Evolutionary conservation across 92 coral and sea anemone genomes (phyloP), one percentile per base, ranked within the genome.

Genomic region (Porites cylindrica): DNA sequence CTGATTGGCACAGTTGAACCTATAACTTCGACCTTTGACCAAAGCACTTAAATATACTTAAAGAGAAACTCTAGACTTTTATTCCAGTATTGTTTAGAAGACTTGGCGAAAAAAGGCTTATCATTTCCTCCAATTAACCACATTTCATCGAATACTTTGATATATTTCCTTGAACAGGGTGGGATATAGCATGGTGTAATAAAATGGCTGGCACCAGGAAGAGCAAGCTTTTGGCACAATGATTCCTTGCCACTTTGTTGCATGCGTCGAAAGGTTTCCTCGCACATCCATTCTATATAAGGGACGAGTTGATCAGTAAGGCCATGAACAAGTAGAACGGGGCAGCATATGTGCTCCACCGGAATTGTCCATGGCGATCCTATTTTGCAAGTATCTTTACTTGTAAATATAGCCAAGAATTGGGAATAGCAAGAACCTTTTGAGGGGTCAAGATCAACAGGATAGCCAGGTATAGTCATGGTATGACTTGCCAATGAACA

Each of bases 291-390:
- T 66, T 72, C 79, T 60, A 82, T 82, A 58, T 71, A 71, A 14
- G 71, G 68, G 59, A 71, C 72, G 2, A 72, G 87, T 53, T 82
- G 6, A 71, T 82, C 87, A 10, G 21, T 71, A 71, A 56, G 80
- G 59, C 87, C 87, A 7, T 82, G 38, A 8, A 69, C 80, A 23
- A 82, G 19, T 78, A 82, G 72, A 6, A 82, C 87, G 29, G 77
- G 77, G 16, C 80, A 62, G 2, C 80, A 7, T 26, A 82, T 82
- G 58, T 58, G 67, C 79, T 82, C 80, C 51, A 82, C 87, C 13
- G 87, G 80, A 65, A 82, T 50, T 18, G 72, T 65, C 61, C 58
- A 82, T 26, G 79, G 80, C 23, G 87, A 73, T 71, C 87, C 87
- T 14, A 70, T 56, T 58, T 82, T 82, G 26, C 72, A 82, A 70